Base-by-base conservation (phyloP, 2,888 invertebrate species). In the Phalera bucephala region DNA sequence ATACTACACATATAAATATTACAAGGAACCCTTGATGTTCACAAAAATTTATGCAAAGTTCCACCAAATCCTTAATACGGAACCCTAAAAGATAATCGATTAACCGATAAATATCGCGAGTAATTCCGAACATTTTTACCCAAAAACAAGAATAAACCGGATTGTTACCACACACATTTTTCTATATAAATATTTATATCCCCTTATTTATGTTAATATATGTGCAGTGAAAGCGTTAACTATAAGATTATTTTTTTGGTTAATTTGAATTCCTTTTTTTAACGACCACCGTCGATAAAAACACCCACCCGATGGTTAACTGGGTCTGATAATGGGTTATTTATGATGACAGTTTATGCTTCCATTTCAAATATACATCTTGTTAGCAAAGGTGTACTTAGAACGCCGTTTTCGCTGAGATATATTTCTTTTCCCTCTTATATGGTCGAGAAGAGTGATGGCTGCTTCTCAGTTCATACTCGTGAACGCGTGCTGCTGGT, bases 201-300 rank as follows among this genome's bases (percentile, higher is more conserved):
- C 33, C 51, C 41, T 68, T 59, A 66, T 56, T 8, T 71, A 80
- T 80, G 75, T 42, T 74, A 84, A 85, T 79, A 42, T 69, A 86
- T 87, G 63, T 75, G 65, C 67, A 81, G 87, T 80, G 78, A 84
- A 84, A 75, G 79, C 80, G 85, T 71, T 80, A 80, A 83, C 77
- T 62, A 42, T 42, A 42, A 55, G 63, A 35, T 36, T 37, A 44
- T 48, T n/a, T n/a, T n/a, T 40, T 46, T 29, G 46, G 36, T 17
- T 45, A 46, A 29, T 15, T 43, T 47, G 36, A 45, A 51, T 41
- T 49, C 45, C 45, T 52, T 40, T 39, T 28, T 28, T 29, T 55
- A 40, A 49, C 31, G 30, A 51, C 26, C n/a, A 19, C 10, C 11
- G 13, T 26, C n/a, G 10, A 19, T 8, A 3, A 23, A 19, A 33